Evolutionary conservation across 2,113 vertebrate species (phyloP), one percentile per base, ranked within the genome.

Genomic region (Pelusios castaneus): DNA sequence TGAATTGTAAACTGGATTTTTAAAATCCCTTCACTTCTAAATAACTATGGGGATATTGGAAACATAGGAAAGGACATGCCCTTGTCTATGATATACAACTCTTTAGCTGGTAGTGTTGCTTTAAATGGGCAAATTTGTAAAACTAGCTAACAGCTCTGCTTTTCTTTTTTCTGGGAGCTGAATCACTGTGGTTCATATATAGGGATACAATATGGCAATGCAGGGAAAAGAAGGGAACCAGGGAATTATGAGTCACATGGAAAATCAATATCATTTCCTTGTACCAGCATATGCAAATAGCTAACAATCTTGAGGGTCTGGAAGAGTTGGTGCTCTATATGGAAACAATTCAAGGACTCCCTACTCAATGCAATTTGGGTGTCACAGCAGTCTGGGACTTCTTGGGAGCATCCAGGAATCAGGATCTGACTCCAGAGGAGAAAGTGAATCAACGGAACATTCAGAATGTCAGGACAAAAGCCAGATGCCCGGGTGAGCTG

Each of bases 141-240:
- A 94, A 93, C 92, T 88, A 94, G 82, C 25, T 88, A 92, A 92
- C 88, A 82, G 70, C 82, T 95, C 47, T 34, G 25, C 84, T 95
- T 90, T 90, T 63, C 80, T 95, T 81, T 85, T 80, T 91, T 86
- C 76, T 34, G 58, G 19, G 88, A 22, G 84, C 60, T 96, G 95
- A 97, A 84, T 95, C 96, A 95, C 88, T 80, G 93, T 80, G 79
- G 84, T 87, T 93, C 92, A 89, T 95, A 16, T 3, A 89, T 89
- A 4, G 1, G 83, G 67, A 81, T 58, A 76, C 79, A 84, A 91
- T 17, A 93, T 92, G 82, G 58, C 73, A 88, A 89, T 89, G 81
- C 79, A 49, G 95, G 92, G 91, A 91, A 92, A 95, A 92, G 94
- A 96, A 34, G 54, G 54, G 78, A 75, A 60, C 88, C 84, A 85